Base-by-base conservation (phyloP, 2,113 vertebrate genomes). In the Cephalopholis sonnerati region DNA sequence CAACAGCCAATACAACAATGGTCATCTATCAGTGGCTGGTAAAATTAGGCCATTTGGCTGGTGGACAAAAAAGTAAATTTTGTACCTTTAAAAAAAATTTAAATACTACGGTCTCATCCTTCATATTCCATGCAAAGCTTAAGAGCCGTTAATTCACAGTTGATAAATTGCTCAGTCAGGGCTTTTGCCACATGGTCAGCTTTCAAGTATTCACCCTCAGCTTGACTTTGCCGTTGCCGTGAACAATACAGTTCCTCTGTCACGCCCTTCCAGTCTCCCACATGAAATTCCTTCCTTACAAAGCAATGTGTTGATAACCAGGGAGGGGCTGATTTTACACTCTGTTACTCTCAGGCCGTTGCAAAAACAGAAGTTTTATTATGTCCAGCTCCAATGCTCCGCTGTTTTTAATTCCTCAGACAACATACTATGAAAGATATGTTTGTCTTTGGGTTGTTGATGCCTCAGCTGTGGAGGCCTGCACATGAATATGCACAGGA, bases 241-340 rank as follows among this genome's bases (percentile, higher is more conserved):
- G 65, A 87, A 90, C 83, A 78, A 86, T 91, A 25, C 83, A 61
- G 69, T 64, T 86, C 58, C 54, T 88, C 67, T 82, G 67, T 76
- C 87, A 82, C 41, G 3, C 74, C 86, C 87, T 61, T 81, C 69
- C 80, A 77, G 20, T 32, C 84, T 71, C 65, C 71, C 62, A 74
- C 75, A 66, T 70, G 41, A 84, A 87, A 92, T 92, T 90, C 85
- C 57, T 89, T 90, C 44, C 80, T 82, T 57, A 76, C 79, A 90
- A 77, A 79, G 78, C 20, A 58, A 46, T 24, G 11, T 39, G 64
- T 62, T 75, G 62, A 73, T 75, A 65, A 58, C 51, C 46, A 63
- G 81, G 83, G 74, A 83, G 63, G 55, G 62, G 79, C 79, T 16
- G 50, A 46, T 67, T 73, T 79, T 71, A 61, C 63, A 20, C 80